phyloP scores from a whole-genome alignment of 2,888 invertebrate species.

The Chrysomela aeneicollis region DNA sequence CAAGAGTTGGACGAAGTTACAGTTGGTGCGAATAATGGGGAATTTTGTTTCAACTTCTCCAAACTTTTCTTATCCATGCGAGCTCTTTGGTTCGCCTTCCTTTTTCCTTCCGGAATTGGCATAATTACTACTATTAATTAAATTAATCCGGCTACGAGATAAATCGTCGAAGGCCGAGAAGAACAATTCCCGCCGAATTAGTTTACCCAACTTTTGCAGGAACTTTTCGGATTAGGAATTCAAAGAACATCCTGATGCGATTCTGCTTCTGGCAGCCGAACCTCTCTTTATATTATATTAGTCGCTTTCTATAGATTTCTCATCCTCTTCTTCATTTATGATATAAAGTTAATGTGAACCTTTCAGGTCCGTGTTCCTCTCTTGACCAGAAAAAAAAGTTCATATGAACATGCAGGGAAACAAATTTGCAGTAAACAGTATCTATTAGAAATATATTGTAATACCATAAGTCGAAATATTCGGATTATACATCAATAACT shows the following conservation, averaged over 20 bases:
- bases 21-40: not conserved
- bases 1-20: too few species aligned
- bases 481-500: too few species aligned
- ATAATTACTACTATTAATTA: conserved; percentile 3
- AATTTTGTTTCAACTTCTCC: not conserved
- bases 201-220: not conserved
- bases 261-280: not conserved
- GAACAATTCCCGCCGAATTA: conserved; percentile 2
- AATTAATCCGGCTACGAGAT: conserved; percentile 1
- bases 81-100: not conserved
- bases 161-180: conserved; percentile 5
- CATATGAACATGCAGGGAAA: too few species aligned
- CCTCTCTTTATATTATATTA: not conserved
- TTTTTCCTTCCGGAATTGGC: not conserved
- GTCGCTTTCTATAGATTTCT: too few species aligned
- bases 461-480: too few species aligned
- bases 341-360: too few species aligned
- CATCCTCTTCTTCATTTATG: too few species aligned
- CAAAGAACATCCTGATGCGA: not conserved
- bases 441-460: too few species aligned
- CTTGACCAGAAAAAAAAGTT: too few species aligned
- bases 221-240: not conserved
- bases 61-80: not conserved
- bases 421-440: too few species aligned
- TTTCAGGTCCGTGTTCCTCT: too few species aligned